These are phyloP conservation scores for Alosa sapidissima DNA, from an alignment of 2,797 vertebrate genomes.

Conservation along the genomic window DNA sequence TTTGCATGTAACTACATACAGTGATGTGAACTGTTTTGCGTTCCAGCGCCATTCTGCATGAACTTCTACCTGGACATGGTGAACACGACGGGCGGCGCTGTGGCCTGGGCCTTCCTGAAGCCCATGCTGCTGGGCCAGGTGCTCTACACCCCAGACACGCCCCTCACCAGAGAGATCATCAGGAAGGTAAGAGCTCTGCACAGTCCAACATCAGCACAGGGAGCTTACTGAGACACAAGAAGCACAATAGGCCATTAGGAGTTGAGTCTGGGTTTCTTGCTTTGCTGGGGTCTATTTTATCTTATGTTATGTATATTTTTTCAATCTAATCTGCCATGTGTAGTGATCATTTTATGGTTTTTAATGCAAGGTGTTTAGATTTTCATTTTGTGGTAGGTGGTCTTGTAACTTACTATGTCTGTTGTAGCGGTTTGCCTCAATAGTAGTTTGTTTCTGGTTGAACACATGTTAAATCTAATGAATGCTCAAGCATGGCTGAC, in stretches of 20 bases:
- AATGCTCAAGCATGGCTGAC: not conserved
- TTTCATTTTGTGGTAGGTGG: too few species aligned
- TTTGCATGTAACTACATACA: not conserved
- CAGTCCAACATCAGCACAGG: not conserved
- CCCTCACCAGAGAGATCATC: slow-evolving; percentile 83
- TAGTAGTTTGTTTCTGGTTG: not conserved
- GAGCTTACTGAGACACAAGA: not conserved
- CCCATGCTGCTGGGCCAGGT: slow-evolving; percentile 92
- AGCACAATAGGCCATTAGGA: not conserved
- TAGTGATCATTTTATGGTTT: too few species aligned
- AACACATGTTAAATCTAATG: not conserved
- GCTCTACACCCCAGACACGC: slow-evolving; percentile 86
- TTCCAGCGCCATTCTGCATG: slow-evolving; percentile 86
- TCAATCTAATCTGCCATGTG: not conserved
- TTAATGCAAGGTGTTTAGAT: too few species aligned
- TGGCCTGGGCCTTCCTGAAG: slow-evolving; percentile 95
- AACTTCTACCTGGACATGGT: slow-evolving; percentile 93
- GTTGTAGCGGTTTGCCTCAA: too few species aligned
- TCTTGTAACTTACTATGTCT: too few species aligned
- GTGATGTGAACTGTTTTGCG: not conserved
- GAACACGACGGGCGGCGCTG: slow-evolving; percentile 86
- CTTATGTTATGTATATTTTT: not conserved
- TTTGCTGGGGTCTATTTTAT: too few species aligned
- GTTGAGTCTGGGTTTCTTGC: too few species aligned
- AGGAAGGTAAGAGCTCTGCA: slow-evolving; percentile 74